Percentiles rank a stretch among this genome's conserved stretches.
These are phyloP conservation scores for Phenganax marumi DNA, from an alignment of 92 coral and sea anemone species.

Conservation along the genomic window DNA sequence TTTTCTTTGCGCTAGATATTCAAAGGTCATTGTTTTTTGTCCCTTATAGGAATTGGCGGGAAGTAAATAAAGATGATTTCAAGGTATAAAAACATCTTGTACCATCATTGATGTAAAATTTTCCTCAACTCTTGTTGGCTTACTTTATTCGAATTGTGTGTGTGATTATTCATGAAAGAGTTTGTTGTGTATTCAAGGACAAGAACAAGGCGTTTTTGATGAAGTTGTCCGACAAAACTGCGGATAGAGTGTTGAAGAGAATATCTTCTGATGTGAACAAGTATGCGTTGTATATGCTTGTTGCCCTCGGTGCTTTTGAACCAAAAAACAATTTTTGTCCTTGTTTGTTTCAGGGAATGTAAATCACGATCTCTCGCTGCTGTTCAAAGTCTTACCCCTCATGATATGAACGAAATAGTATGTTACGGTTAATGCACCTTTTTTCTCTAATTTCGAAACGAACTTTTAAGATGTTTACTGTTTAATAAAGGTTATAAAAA, in stretches of 20 bases:
- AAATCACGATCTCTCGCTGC: slow-evolving; percentile 16
- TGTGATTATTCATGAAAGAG: not conserved
- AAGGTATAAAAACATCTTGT: not conserved
- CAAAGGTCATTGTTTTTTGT: not conserved
- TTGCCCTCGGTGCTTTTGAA: not conserved
- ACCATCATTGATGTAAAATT: not conserved
- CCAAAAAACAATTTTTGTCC: not conserved
- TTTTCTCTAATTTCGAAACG: not conserved
- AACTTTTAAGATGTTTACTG: not conserved
- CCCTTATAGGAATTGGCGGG: slow-evolving; percentile 7
- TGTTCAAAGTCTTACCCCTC: slow-evolving; percentile 25
- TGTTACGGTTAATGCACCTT: not conserved
- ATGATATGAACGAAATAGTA: slow-evolving; percentile 34
- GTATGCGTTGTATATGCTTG: not conserved
- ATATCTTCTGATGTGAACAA: slow-evolving; percentile 25
- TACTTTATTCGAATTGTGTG: not conserved
- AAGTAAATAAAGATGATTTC: slow-evolving; percentile 22
- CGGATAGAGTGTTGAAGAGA: slow-evolving; percentile 18
- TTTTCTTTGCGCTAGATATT: not conserved
- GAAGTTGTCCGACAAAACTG: slow-evolving; percentile 11
- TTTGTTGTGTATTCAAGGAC: slow-evolving; percentile 6
- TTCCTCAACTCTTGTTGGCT: not conserved
- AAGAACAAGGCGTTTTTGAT: slow-evolving; percentile 24
- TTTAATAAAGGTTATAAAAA: slow-evolving; percentile 24
- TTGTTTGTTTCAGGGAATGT: slow-evolving; percentile 13